A percentile compares a stretch with the other conserved stretches of the same genome.
These are phyloP conservation scores for Calephelis perditalis DNA, from an alignment of 2,888 invertebrate genomes.

Conservation along the genomic window DNA sequence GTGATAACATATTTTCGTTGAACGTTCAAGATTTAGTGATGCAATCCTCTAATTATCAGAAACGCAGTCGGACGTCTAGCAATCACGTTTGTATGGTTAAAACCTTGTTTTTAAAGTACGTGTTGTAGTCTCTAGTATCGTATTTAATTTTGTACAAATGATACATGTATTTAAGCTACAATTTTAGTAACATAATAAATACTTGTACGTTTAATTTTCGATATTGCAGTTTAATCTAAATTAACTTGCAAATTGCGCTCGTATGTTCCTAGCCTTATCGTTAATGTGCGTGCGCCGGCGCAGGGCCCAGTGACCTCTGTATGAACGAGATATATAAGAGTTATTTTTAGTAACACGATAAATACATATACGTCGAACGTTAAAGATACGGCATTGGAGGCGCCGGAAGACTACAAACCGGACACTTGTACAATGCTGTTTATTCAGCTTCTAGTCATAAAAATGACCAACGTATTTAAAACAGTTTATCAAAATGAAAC, in stretches of 20 bases:
- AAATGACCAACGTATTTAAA: not conserved
- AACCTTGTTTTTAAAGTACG: too few species aligned
- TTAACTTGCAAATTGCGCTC: not conserved
- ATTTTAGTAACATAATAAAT: too few species aligned
- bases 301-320: slow-evolving; percentile 73
- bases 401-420: slow-evolving; percentile 54
- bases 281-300: slow-evolving; percentile 58
- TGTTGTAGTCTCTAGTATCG: too few species aligned
- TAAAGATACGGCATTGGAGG: slow-evolving; percentile 59
- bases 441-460: not conserved
- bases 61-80: too few species aligned
- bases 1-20: slow-evolving; percentile 66
- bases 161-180: too few species aligned
- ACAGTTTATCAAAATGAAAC: not conserved
- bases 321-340: slow-evolving; percentile 61
- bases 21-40: slow-evolving; percentile 47
- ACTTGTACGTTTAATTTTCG: too few species aligned
- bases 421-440: slow-evolving; percentile 23
- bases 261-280: slow-evolving; percentile 24
- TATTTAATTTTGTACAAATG: too few species aligned
- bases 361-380: slow-evolving; percentile 65
- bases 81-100: too few species aligned
- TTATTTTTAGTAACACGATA: slow-evolving; percentile 72
- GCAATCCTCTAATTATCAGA: too few species aligned
- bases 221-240: too few species aligned